Conservation (phyloP, 2,888 invertebrate genomes). For the Habroteleia sp. region DNA sequence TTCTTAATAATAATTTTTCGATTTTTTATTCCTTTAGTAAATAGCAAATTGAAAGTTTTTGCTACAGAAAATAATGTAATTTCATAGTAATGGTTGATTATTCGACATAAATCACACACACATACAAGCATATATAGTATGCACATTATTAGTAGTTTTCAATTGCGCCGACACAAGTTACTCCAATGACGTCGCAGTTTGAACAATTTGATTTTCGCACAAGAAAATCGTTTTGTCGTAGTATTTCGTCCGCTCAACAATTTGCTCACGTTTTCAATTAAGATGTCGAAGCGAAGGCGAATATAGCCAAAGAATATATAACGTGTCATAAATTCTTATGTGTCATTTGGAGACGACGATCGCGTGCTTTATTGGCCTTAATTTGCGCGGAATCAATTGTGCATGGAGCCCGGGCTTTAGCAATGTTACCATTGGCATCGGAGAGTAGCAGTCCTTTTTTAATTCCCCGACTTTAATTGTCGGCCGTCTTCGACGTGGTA, state of each 20-base stretch:
- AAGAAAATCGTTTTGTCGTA: slow-evolving; percentile 6
- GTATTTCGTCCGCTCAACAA: slow-evolving; percentile 23
- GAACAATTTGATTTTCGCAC: slow-evolving; percentile 1
- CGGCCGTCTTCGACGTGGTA: background rate
- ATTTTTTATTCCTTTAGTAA: no score
- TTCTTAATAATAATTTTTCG: no score
- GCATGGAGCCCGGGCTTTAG: slow-evolving; percentile 10
- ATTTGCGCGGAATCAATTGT: slow-evolving; percentile 42
- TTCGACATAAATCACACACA: no score
- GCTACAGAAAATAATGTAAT: no score
- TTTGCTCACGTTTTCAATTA: slow-evolving; percentile 41
- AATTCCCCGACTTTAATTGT: background rate
- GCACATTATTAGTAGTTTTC: no score
- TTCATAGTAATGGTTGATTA: no score
- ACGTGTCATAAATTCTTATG: slow-evolving; percentile 46
- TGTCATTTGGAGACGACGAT: slow-evolving; percentile 32
- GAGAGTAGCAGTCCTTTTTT: background rate
- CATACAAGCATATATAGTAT: no score
- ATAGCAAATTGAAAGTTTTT: no score
- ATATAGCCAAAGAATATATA: slow-evolving; percentile 30
- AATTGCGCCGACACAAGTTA: no score
- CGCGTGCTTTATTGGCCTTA: slow-evolving; percentile 49
- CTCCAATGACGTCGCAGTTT: background rate
- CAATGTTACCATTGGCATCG: slow-evolving; percentile 4
- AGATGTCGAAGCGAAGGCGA: slow-evolving; percentile 33